phyloP scores from a whole-genome alignment of 1,140 invertebrate genomes.

The Dufourea novaeangliae region DNA sequence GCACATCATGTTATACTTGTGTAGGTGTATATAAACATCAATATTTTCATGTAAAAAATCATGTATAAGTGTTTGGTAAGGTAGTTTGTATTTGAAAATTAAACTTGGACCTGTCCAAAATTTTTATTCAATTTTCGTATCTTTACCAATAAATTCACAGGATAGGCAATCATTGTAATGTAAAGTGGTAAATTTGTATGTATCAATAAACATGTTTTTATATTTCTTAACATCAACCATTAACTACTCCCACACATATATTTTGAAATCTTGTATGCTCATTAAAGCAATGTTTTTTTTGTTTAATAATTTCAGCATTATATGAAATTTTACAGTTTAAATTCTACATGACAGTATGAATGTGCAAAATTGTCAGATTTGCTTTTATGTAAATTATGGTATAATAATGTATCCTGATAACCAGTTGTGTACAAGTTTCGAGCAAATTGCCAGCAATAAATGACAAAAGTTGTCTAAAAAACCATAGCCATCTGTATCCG shows the following conservation, averaged over 20 bases:
- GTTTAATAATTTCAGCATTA: neutral
- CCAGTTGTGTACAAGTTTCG: no score
- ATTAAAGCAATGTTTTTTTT: neutral
- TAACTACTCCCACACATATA: neutral
- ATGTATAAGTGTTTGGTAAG: constrained; percentile 23
- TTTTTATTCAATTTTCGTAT: neutral
- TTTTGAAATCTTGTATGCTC: neutral
- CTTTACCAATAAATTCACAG: neutral
- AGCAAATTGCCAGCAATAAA: no score
- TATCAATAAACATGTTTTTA: neutral
- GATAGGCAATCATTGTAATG: constrained; percentile 23
- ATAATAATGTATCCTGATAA: no score
- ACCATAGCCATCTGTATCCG: no score
- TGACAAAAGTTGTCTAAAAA: no score
- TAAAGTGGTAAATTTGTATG: constrained; percentile 2
- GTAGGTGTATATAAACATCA: constrained; percentile 8
- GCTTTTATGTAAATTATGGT: no score
- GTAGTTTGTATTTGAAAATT: neutral
- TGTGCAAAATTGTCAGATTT: no score
- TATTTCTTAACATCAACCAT: neutral
- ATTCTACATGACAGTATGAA: no score
- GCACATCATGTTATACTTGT: neutral
- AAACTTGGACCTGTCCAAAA: neutral
- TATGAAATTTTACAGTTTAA: no score
- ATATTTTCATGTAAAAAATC: constrained; percentile 29